phyloP scores from a whole-genome alignment of 2,113 vertebrate genomes.

The Prunella himalayana region DNA sequence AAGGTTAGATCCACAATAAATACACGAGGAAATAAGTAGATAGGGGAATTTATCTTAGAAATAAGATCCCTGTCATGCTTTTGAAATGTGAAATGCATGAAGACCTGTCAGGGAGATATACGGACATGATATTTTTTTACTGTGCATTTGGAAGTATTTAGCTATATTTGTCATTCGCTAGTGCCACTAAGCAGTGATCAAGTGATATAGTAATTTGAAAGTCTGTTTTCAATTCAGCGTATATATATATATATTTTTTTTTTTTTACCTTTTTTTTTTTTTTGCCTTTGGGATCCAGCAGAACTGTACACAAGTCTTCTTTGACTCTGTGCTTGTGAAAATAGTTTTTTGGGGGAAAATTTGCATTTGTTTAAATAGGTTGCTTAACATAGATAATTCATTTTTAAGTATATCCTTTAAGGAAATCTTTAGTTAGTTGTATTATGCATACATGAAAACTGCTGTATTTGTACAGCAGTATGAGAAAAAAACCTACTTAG shows the following conservation, averaged over 20 bases:
- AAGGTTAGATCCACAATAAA: constrained; percentile 87
- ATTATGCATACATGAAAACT: neutral
- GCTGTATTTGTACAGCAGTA: neutral
- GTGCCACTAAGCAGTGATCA: constrained; percentile 70
- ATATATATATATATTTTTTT: neutral
- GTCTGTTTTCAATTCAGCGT: constrained; percentile 49
- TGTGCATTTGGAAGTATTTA: constrained; percentile 85
- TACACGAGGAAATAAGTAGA: constrained; percentile 84
- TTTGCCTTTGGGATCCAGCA: neutral
- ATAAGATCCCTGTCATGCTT: constrained; percentile 83
- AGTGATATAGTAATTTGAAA: constrained; percentile 69
- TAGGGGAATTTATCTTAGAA: constrained; percentile 87
- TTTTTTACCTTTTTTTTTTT: neutral
- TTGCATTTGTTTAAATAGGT: neutral
- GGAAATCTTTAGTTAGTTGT: neutral
- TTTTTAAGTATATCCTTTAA: neutral
- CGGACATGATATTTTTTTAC: constrained; percentile 86
- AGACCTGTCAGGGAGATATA: constrained; percentile 80
- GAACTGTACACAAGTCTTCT: neutral
- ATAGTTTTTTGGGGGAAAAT: neutral
- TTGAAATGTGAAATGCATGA: constrained; percentile 82
- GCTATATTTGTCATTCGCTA: constrained; percentile 78
- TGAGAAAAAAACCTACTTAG: neutral
- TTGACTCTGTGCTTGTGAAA: neutral
- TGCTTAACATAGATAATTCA: neutral